Percentiles rank a stretch among this genome's conserved stretches.
These are phyloP conservation scores for Leptinotarsa rubiginosa DNA, from an alignment of 2,888 invertebrate species.

Conservation along the genomic window DNA sequence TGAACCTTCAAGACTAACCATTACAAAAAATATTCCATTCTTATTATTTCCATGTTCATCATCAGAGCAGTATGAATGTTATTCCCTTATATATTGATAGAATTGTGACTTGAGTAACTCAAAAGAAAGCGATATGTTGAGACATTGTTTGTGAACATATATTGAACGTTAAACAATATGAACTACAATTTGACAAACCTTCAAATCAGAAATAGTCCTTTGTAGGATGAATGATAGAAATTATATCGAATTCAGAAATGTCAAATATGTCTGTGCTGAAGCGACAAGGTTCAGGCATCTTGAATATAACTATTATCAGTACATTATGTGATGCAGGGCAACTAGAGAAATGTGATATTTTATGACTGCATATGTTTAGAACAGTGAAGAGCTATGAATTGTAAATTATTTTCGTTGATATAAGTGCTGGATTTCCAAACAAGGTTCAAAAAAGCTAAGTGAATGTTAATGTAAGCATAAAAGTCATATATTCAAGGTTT, in stretches of 20 bases:
- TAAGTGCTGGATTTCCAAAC: too few species aligned
- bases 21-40: not conserved
- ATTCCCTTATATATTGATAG: not conserved
- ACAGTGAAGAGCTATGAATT: conserved; percentile 19
- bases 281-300: not conserved
- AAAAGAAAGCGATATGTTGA: not conserved
- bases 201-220: not conserved
- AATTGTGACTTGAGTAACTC: not conserved
- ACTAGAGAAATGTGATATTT: conserved; percentile 46
- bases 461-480: too few species aligned
- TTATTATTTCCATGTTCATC: too few species aligned
- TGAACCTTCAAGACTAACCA: not conserved
- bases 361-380: conserved; percentile 47
- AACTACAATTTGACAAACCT: not conserved
- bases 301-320: not conserved
- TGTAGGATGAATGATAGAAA: not conserved
- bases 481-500: too few species aligned
- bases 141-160: not conserved
- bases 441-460: too few species aligned
- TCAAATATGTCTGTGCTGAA: not conserved
- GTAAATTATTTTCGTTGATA: not conserved
- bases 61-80: too few species aligned
- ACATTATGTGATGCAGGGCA: conserved; percentile 31
- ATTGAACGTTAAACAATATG: not conserved
- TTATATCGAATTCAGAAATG: conserved; percentile 1